Base-by-base conservation (phyloP, 2,797 vertebrate genomes). In the Sylvilagus floridanus region DNA sequence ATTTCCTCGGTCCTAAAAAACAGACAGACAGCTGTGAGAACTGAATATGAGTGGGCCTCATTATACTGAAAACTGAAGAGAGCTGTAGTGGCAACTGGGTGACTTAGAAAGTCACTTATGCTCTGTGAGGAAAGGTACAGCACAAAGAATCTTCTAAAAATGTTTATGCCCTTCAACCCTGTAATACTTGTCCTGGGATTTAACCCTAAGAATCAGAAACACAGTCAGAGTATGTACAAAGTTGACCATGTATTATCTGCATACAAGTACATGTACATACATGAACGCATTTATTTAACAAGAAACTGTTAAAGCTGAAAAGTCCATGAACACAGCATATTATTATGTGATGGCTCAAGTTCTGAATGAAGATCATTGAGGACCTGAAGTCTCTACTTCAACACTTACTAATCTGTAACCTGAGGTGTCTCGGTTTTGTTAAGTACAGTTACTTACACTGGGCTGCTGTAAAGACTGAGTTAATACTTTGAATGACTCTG, bases 1-100 rank as follows among this genome's bases (percentile, higher is more conserved):
- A 97, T 97, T 98, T 81, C 99, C 97, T 87, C 99, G 99, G 30
- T 99, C 99, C 99, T 99, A 96, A 71, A 79, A 68, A 88, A 93
- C 4, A 96, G 94, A 57, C 16, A 83, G 69, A 96, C 10, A 89
- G 32, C 87, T 63, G 91, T 93, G 71, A 93, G n/a, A 21, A 92
- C 12, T 42, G 19, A 66, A 68, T 28, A 73, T n/a, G 50, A 19
- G n/a, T 17, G 13, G 30, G 28, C 2, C 11, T 77, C 37, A 84
- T 65, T 11, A 69, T 42, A 54, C 35, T 37, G 37, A 60, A 77
- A 94, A 82, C n/a, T 75, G 4, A 54, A 42, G 16, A 5, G 22
- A 50, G 17, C 54, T 82, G 4, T 4, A 62, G 50, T 4, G 24
- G 17, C 28, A 63, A 69, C 21, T 14, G 21, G 22, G 2, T 66